Evolutionary conservation across 2,888 invertebrate genomes (phyloP).

Genomic region (Eupithecia centaureata): DNA sequence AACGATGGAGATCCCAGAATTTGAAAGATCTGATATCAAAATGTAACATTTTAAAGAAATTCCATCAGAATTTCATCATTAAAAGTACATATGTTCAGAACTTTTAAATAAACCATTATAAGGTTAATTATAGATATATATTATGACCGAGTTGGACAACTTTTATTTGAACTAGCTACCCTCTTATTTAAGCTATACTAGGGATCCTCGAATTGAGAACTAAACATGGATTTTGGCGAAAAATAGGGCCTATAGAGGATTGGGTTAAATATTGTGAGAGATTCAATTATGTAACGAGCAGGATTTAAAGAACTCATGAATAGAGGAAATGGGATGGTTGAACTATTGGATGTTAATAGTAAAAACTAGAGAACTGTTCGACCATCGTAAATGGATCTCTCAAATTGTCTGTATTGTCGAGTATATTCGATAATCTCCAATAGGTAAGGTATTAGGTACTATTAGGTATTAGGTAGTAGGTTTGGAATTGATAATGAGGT

Average conservation of each 20-base stretch:
- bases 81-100: too few species aligned
- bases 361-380: background rate
- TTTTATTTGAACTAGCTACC: constrained; percentile 8
- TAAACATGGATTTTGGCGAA: constrained; percentile 27
- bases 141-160: too few species aligned
- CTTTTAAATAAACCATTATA: constrained; percentile 2
- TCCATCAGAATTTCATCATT: too few species aligned
- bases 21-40: too few species aligned
- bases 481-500: too few species aligned
- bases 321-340: constrained; percentile 14
- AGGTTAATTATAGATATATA: too few species aligned
- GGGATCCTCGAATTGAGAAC: constrained; percentile 22
- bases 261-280: constrained; percentile 32
- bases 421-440: background rate
- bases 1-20: too few species aligned
- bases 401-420: background rate
- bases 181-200: background rate
- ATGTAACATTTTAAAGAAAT: too few species aligned
- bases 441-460: too few species aligned
- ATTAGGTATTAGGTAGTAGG: too few species aligned
- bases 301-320: constrained; percentile 24
- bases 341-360: constrained; percentile 18
- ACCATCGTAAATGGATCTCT: background rate
- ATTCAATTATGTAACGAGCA: constrained; percentile 29
- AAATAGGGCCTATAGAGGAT: constrained; percentile 32